Evolutionary conservation across 2,797 vertebrate species (phyloP).

Genomic region (Syngnathus rostellatus): DNA sequence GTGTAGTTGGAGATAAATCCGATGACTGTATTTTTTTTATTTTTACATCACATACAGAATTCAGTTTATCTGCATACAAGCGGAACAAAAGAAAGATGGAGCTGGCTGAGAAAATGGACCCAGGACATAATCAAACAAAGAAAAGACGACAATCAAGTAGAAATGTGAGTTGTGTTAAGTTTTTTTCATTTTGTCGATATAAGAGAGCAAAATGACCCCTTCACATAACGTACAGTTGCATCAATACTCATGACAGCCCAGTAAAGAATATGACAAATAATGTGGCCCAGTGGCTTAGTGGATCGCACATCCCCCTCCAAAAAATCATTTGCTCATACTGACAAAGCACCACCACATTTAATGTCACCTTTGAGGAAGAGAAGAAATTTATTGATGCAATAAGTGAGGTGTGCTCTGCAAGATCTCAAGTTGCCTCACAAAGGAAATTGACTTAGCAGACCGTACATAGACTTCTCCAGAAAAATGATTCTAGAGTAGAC

Average conservation of each 20-base stretch:
- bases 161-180: conserved; percentile 73
- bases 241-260: neutral
- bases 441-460: conserved; percentile 2
- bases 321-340: neutral
- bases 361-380: neutral
- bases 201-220: no score
- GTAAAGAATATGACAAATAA: neutral
- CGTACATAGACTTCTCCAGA: neutral
- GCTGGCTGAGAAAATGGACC: conserved; percentile 91
- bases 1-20: neutral
- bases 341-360: neutral
- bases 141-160: conserved; percentile 90
- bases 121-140: conserved; percentile 83
- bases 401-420: neutral
- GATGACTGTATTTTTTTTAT: neutral
- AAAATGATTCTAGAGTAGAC: conserved; percentile 31
- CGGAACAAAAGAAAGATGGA: conserved; percentile 98
- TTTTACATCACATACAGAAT: conserved; percentile 73
- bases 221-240: neutral
- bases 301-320: neutral
- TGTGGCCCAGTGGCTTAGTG: neutral
- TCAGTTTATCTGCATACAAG: conserved; percentile 97
- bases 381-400: neutral
- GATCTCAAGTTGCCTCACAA: neutral
- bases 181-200: neutral